These are phyloP conservation scores for Tachina fera DNA, from an alignment of 2,888 invertebrate species.

Conservation along the genomic window DNA sequence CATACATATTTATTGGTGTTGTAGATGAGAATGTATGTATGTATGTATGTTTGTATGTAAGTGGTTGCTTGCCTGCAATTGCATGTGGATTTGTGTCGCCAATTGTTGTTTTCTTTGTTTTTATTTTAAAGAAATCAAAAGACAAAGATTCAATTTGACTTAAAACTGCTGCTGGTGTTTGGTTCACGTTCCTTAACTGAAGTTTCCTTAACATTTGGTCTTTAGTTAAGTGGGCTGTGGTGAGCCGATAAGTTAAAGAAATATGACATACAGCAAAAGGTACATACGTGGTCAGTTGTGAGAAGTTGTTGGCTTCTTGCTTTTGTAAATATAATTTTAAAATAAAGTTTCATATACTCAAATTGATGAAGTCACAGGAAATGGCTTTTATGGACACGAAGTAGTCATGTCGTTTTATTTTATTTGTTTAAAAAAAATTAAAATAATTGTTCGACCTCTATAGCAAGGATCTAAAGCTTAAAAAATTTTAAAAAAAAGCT, in stretches of 20 bases:
- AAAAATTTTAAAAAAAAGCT: too few species aligned
- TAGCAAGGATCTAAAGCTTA: too few species aligned
- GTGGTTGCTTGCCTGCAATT: slow-evolving; percentile 51
- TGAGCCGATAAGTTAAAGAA: slow-evolving; percentile 27
- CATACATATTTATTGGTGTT: slow-evolving; percentile 5
- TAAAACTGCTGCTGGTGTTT: slow-evolving; percentile 71
- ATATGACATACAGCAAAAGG: slow-evolving; percentile 1
- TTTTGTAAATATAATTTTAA: too few species aligned
- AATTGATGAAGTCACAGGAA: too few species aligned
- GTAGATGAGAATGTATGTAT: neutral
- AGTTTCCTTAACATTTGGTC: slow-evolving; percentile 48
- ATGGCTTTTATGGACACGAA: too few species aligned
- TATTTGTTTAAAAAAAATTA: too few species aligned
- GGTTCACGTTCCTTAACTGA: slow-evolving; percentile 28
- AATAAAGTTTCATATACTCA: too few species aligned
- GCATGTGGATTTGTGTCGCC: slow-evolving; percentile 73
- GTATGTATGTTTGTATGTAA: neutral
- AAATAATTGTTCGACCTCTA: too few species aligned
- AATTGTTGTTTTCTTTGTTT: slow-evolving; percentile 71
- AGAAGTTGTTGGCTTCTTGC: neutral
- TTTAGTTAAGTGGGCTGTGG: slow-evolving; percentile 68
- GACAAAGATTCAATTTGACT: slow-evolving; percentile 72
- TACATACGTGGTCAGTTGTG: slow-evolving; percentile 3
- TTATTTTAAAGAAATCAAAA: slow-evolving; percentile 61
- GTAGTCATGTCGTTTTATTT: too few species aligned